Base-by-base conservation (phyloP, 2,797 vertebrate genomes). In the Myotis planiceps region DNA sequence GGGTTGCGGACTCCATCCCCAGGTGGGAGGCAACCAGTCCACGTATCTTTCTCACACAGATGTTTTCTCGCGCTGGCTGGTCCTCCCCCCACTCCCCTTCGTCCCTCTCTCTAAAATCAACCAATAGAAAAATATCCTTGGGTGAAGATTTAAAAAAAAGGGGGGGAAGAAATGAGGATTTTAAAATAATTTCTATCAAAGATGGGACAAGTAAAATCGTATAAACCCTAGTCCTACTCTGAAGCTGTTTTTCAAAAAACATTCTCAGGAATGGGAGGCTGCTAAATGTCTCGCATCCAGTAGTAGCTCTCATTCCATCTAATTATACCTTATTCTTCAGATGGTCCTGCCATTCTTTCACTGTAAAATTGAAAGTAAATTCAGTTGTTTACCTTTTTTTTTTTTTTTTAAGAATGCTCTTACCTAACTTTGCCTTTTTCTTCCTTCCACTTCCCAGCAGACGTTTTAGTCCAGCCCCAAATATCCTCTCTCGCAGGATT, bases 311-410 rank as follows among this genome's bases (percentile, higher is more conserved):
- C 69, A 74, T 45, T 75, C 34, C 45, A 55, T 63, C 45, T 79
- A 76, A 83, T 80, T 80, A 37, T 71, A 60, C 83, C 69, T 90
- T 79, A 72, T 60, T n/a, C 6, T 71, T 74, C 47, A 25, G 51
- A 66, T 42, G 71, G n/a, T 45, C 53, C 76, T 82, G 32, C 32
- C 6, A 34, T 85, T 87, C 37, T 94, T 79, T 88, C 82, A 82
- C 71, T 87, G 72, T 95, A 74, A 94, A 86, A 91, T 76, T 63
- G 85, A 94, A 95, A 96, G 78, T 51, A 86, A 75, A 95, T 80
- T 49, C 25, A 66, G 19, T 94, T 39, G 29, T 68, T 92, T 94
- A 47, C 63, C 32, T 95, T 53, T 49, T 45, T 53, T 58, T 58
- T 29, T 29, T 53, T 75, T 72, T 75, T 21, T 18, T 55, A 89